phyloP scores from a whole-genome alignment of 2,113 vertebrate genomes.

The Cervus canadensis region DNA sequence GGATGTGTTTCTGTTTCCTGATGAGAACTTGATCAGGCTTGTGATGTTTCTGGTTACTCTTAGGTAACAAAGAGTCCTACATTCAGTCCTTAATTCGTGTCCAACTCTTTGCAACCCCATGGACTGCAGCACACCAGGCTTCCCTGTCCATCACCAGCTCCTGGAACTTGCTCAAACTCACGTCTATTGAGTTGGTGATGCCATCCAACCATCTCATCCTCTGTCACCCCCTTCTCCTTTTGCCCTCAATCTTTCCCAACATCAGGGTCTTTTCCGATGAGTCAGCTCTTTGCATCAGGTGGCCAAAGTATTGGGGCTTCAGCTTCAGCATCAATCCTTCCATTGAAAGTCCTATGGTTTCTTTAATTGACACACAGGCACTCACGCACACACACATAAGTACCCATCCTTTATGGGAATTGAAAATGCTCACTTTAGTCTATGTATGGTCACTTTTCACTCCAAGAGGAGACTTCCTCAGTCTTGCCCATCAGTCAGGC shows the following conservation, averaged over 20 bases:
- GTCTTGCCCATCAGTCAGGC: fast-evolving
- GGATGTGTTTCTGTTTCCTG: not conserved
- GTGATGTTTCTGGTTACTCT: not conserved
- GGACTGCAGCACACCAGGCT: not conserved
- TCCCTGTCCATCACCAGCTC: not conserved
- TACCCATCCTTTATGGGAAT: not conserved
- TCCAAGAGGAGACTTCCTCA: not conserved
- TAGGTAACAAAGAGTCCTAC: not conserved
- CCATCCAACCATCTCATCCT: not conserved
- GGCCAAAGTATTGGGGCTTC: not conserved
- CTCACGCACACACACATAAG: fast-evolving
- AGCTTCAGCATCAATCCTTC: not conserved
- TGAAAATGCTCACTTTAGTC: not conserved
- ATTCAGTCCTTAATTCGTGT: not conserved
- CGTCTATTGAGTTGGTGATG: not conserved
- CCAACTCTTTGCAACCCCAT: not conserved
- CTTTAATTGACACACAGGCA: not conserved
- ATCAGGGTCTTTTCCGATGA: not conserved
- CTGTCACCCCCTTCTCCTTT: not conserved
- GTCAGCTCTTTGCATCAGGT: not conserved
- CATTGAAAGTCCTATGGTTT: not conserved
- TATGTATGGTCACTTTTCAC: not conserved
- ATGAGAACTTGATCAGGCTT: not conserved
- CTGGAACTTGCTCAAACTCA: not conserved
- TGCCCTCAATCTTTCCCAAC: not conserved